Evolutionary conservation across 2,113 vertebrate genomes (phyloP).

Genomic region (Dunckerocampus dactyliophorus): DNA sequence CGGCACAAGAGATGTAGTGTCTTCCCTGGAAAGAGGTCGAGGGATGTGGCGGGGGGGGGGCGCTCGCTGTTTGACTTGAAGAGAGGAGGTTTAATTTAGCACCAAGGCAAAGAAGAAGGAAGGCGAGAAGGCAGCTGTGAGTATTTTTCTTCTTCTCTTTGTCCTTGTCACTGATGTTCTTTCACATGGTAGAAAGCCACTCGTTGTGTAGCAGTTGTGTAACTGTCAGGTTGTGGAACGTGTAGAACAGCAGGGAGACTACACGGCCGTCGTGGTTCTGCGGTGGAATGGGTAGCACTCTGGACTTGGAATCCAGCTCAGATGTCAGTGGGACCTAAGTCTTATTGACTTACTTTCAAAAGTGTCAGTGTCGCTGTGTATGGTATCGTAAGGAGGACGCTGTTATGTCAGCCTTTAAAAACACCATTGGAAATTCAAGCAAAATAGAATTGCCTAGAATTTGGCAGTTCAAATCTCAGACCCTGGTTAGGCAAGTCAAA

Average conservation of each 20-base stretch:
- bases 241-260: slow-evolving; percentile 5
- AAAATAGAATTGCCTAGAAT: no score
- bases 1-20: slow-evolving; percentile 79
- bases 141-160: slow-evolving; percentile 34
- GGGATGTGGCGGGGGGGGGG: slow-evolving; percentile 46
- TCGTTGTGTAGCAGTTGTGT: slow-evolving; percentile 37
- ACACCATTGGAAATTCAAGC: no score
- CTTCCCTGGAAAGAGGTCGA: slow-evolving; percentile 72
- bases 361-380: no score
- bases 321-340: slow-evolving; percentile 62
- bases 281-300: slow-evolving; percentile 76
- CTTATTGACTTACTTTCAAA: neutral
- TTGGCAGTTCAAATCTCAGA: no score
- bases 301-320: slow-evolving; percentile 78
- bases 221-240: slow-evolving; percentile 33
- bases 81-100: slow-evolving; percentile 74
- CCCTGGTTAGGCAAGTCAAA: no score
- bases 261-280: slow-evolving; percentile 30
- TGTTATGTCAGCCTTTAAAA: neutral
- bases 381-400: slow-evolving; percentile 5
- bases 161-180: slow-evolving; percentile 11
- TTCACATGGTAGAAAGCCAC: slow-evolving; percentile 27
- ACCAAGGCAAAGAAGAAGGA: slow-evolving; percentile 49
- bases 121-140: slow-evolving; percentile 42
- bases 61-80: slow-evolving; percentile 71